Evolutionary conservation across 2,797 vertebrate genomes (phyloP), one percentile per base, ranked within the genome.

Genomic region (Streptopelia turtur): DNA sequence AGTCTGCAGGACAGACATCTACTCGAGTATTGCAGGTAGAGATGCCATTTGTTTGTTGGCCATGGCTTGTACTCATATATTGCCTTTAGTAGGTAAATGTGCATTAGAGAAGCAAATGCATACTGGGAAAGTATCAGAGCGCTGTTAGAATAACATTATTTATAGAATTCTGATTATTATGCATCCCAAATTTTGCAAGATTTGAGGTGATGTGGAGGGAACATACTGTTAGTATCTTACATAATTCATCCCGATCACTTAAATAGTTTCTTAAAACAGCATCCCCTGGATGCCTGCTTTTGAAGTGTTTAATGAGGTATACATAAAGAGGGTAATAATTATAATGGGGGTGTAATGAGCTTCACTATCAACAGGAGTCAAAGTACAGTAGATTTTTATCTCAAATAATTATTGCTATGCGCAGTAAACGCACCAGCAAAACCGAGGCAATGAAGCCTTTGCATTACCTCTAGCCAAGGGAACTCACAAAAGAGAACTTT

Each of bases 191-290:
- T 83, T 89, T 77, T 91, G 2, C 74, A 79, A 70, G 68, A 85
- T 66, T 83, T 74, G 61, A 89, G 70, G 35, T 41, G 57, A 87
- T 91, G 27, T 5, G 70, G 69, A 96, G 53, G 61, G 66, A 96
- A 96, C 65, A 39, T 61, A 91, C 64, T 86, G 69, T 78, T 91
- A 90, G 37, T 31, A 57, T 86, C 59, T 95, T 91, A 93, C 30
- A 83, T 94, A 96, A 93, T 89, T 95, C 87, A 92, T 84, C 68
- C 33, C 17, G 63, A 91, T 95, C 35, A 69, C 80, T 92, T 80
- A 79, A 95, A 96, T 69, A 84, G 81, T 82, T 95, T 91, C 95
- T 86, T 97, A 93, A 96, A 96, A 92, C 87, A 95, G 50, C 86
- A 94, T 83, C 65, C 86, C 90, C 71, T 94, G 84, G 88, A 83